phyloP scores from a whole-genome alignment of 2,888 invertebrate species.

The Plebejus argus region DNA sequence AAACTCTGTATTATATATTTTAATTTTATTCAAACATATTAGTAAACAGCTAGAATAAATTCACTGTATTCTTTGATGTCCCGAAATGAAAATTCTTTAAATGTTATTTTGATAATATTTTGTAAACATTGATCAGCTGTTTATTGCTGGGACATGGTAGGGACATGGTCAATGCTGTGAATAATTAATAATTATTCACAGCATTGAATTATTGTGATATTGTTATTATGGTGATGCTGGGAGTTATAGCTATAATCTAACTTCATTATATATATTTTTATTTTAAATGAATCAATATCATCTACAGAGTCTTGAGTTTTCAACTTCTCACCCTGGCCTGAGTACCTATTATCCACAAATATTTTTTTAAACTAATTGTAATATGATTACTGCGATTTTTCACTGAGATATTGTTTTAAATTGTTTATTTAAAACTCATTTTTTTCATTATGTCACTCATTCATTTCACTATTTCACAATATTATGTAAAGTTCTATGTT shows the following conservation, averaged over 20 bases:
- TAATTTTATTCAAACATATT: conserved; percentile 4
- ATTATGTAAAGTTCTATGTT: not conserved
- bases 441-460: not conserved
- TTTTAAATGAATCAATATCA: no score
- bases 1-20: not conserved
- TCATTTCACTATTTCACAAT: not conserved
- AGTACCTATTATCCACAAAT: no score
- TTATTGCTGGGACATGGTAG: conserved; percentile 26
- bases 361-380: no score
- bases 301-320: no score
- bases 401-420: no score
- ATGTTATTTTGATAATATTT: conserved; percentile 33
- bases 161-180: not conserved
- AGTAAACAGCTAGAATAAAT: not conserved
- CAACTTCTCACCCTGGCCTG: no score
- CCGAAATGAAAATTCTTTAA: not conserved
- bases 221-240: not conserved
- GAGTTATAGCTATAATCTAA: not conserved
- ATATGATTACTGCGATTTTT: no score
- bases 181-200: no score
- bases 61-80: not conserved
- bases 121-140: conserved; percentile 47
- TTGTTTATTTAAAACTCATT: no score
- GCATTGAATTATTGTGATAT: no score
- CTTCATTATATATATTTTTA: no score